These are phyloP conservation scores for Ictidomys tridecemlineatus DNA, from an alignment of 2,113 vertebrate genomes.

Conservation along the genomic window DNA sequence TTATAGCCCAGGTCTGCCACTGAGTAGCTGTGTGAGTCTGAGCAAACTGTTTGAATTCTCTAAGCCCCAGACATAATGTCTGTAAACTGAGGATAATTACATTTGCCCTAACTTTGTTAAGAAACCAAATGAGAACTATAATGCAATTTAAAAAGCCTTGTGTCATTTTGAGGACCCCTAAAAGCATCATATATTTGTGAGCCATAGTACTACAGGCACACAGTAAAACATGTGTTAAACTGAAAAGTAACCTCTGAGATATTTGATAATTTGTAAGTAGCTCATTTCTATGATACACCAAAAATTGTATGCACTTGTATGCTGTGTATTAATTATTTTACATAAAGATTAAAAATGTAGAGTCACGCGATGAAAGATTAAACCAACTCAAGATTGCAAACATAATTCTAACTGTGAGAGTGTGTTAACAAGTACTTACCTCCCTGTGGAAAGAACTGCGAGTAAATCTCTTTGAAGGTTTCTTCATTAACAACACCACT, in stretches of 20 bases:
- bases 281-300: slow-evolving; percentile 5
- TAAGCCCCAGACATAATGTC: slow-evolving; percentile 53
- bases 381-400: slow-evolving; percentile 49
- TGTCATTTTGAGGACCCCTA: not conserved
- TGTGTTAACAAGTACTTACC: slow-evolving; percentile 89
- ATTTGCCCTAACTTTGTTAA: slow-evolving; percentile 28
- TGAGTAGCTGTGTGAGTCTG: not conserved
- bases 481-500: slow-evolving; percentile 98
- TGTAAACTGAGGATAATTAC: slow-evolving; percentile 43
- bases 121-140: not conserved
- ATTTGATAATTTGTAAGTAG: not conserved
- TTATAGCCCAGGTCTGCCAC: slow-evolving; percentile 61
- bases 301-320: not conserved
- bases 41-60: slow-evolving; percentile 28
- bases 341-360: slow-evolving; percentile 32
- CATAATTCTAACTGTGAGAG: slow-evolving; percentile 35
- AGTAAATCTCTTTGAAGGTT: slow-evolving; percentile 98
- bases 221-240: not conserved
- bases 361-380: slow-evolving; percentile 52
- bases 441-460: slow-evolving; percentile 99
- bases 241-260: not conserved
- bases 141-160: not conserved
- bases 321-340: slow-evolving; percentile 21
- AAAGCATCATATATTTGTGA: rapidly evolving
- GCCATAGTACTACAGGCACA: rapidly evolving